Evolutionary conservation across 2,113 vertebrate genomes (phyloP).

Genomic region (Sinocyclocheilus anophthalmus): DNA sequence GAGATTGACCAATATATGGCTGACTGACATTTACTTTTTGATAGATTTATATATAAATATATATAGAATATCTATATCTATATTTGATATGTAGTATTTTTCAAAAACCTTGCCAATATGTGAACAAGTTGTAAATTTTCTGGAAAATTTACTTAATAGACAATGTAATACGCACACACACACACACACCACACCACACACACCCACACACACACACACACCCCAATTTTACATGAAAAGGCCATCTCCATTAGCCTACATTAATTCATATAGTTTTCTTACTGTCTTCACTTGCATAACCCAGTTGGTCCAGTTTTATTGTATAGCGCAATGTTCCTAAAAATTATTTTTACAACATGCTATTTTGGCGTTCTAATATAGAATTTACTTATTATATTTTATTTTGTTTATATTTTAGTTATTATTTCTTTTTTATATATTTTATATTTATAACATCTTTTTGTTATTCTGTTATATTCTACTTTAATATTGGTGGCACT

Average conservation of each 20-base stretch:
- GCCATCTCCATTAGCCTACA: not conserved
- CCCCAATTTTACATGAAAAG: not conserved
- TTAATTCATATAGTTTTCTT: not conserved
- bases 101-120: no score
- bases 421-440: not conserved
- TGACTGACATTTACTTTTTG: not conserved
- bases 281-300: not conserved
- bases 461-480: not conserved
- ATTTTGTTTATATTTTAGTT: not conserved
- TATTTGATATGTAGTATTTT: no score
- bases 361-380: not conserved
- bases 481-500: not conserved
- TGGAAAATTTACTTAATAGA: not conserved
- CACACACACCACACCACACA: no score
- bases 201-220: not conserved
- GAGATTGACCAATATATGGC: not conserved
- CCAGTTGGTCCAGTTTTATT: conserved; percentile 22
- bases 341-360: not conserved
- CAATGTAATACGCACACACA: not conserved
- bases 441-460: not conserved
- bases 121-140: not conserved
- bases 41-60: no score
- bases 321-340: no score
- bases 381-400: not conserved
- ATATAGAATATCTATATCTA: no score